Percentiles rank a stretch among this genome's conserved stretches.
Evolutionary conservation across 2,888 invertebrate genomes (phyloP).

Genomic region (Lepetodrilus schrolli): DNA sequence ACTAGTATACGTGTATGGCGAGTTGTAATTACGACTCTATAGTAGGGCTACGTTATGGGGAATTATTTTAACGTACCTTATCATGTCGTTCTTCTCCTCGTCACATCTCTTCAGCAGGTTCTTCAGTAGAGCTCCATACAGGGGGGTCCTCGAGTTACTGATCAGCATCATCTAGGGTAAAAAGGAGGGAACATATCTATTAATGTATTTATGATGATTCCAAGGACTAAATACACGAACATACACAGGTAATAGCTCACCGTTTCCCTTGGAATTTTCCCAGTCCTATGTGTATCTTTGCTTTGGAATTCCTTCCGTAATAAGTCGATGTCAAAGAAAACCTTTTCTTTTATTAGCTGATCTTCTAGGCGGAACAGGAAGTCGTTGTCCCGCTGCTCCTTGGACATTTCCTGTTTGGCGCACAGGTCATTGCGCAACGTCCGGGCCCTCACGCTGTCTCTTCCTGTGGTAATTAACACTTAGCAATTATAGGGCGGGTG

Average conservation of each 20-base stretch:
- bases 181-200: too few relatives aligned
- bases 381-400: constrained; percentile 68
- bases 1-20: too few relatives aligned
- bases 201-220: too few relatives aligned
- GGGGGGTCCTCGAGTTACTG: constrained; percentile 62
- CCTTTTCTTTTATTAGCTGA: constrained; percentile 57
- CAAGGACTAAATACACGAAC: too few relatives aligned
- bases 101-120: constrained; percentile 69
- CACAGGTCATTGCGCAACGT: constrained; percentile 57
- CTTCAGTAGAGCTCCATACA: constrained; percentile 70
- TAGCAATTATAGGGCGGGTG: neutral
- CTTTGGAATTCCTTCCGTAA: constrained; percentile 55
- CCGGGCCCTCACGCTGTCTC: constrained; percentile 72
- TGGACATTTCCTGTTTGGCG: constrained; percentile 46
- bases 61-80: constrained; percentile 62
- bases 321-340: constrained; percentile 59
- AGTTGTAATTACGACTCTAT: too few relatives aligned
- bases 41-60: too few relatives aligned
- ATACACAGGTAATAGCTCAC: too few relatives aligned
- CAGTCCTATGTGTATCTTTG: constrained; percentile 57
- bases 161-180: constrained; percentile 54
- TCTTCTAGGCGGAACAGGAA: constrained; percentile 64
- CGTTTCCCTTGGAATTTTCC: constrained; percentile 48
- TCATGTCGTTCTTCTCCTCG: constrained; percentile 60
- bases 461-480: constrained; percentile 46